Evolutionary conservation across 2,797 vertebrate genomes (phyloP), one percentile per base, ranked within the genome.

Genomic region (Sparidentex hasta): DNA sequence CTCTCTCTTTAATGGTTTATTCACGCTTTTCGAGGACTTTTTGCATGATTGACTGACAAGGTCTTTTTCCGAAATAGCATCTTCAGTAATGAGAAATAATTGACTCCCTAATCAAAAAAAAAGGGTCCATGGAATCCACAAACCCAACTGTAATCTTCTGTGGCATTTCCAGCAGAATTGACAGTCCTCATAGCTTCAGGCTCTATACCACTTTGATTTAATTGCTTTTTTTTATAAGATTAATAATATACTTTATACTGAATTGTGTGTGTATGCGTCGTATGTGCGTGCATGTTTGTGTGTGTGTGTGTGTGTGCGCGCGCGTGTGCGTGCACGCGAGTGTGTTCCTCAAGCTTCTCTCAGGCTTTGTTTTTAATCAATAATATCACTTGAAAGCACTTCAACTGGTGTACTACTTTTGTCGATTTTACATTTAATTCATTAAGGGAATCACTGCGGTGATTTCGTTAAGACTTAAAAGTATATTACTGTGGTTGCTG

Each of bases 51-150:
- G 95, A 95, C 91, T 95, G 95, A 95, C 93, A 95, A 92, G 90
- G 94, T 94, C 94, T 94, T 95, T 95, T 93, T 94, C 92, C 83
- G 87, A 95, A 95, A 95, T 95, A 95, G 93, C 94, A 95, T 96
- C 94, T 94, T 92, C 93, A 92, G 93, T 95, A 95, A 95, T 95
- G 93, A 93, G 92, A 94, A 94, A 95, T 94, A 95, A 94, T 96
- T 95, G 93, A 95, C 93, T 95, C 92, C 90, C 93, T 95, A 95
- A 95, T 94, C 93, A 95, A 93, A 94, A 95, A 95, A 38, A 94
- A 90, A 91, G 87, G 88, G 92, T 95, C 93, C 90, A 94, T 93
- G 90, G 90, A 94, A 94, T 94, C 90, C 94, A 94, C 93, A 94
- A 92, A 93, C 91, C 90, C 81, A 90, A 87, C 93, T 90, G 92